Evolutionary conservation across 2,113 vertebrate genomes (phyloP).

Genomic region (Sialia sialis): DNA sequence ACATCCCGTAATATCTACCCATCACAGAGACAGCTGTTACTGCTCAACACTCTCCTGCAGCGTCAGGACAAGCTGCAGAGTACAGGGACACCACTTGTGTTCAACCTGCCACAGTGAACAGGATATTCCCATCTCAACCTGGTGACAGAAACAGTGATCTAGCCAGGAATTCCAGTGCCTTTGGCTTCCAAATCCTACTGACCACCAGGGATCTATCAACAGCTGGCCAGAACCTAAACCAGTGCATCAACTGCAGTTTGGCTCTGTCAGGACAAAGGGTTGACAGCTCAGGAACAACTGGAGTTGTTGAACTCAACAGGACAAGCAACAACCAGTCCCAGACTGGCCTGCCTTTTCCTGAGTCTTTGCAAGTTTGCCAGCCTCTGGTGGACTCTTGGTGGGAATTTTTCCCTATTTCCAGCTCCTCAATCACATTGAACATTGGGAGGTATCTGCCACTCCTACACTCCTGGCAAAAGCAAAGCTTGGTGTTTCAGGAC

Average conservation of each 20-base stretch:
- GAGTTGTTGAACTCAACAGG: background rate
- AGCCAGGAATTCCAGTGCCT: background rate
- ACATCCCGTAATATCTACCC: background rate
- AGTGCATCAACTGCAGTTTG: background rate
- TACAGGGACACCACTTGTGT: accelerated
- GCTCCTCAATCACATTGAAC: background rate
- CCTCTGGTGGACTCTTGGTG: background rate
- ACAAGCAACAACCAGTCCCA: background rate
- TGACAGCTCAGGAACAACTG: background rate
- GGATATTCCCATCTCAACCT: background rate
- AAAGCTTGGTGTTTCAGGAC: background rate
- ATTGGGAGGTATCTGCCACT: background rate
- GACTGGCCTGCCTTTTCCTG: background rate
- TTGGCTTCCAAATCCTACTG: background rate
- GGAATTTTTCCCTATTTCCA: background rate
- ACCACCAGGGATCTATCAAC: background rate
- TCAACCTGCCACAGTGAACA: background rate
- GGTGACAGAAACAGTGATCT: accelerated
- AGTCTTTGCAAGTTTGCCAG: background rate
- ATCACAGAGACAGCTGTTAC: background rate
- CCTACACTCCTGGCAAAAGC: background rate
- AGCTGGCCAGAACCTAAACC: background rate
- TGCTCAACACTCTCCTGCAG: background rate
- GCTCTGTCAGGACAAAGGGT: background rate
- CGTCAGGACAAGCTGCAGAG: background rate